These are phyloP conservation scores for Beris morrisii DNA, from an alignment of 2,888 invertebrate genomes.

Conservation along the genomic window DNA sequence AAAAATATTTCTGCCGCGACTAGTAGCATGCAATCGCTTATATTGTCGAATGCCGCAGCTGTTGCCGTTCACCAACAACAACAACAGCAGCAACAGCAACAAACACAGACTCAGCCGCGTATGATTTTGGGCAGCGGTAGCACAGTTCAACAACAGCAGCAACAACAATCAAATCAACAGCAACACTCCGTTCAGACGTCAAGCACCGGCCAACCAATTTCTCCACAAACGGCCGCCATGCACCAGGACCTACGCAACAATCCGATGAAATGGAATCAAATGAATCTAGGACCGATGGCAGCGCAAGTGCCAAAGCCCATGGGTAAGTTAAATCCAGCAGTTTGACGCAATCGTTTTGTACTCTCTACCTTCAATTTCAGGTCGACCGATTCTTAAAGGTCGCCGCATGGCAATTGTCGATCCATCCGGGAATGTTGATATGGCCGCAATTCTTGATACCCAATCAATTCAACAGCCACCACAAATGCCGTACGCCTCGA, in stretches of 20 bases:
- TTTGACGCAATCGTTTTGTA: not conserved
- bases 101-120: slow-evolving; percentile 41
- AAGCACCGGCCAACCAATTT: not conserved
- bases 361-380: slow-evolving; percentile 39
- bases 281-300: slow-evolving; percentile 34
- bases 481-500: slow-evolving; percentile 44
- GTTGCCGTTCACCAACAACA: too few species aligned
- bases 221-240: slow-evolving; percentile 31
- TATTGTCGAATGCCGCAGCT: slow-evolving; percentile 46
- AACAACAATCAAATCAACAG: slow-evolving; percentile 35
- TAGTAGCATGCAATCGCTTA: slow-evolving; percentile 36
- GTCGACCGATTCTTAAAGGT: slow-evolving; percentile 54
- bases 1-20: slow-evolving; percentile 38
- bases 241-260: slow-evolving; percentile 41
- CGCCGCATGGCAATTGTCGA: slow-evolving; percentile 38
- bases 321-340: not conserved
- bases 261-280: slow-evolving; percentile 36
- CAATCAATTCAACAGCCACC: slow-evolving; percentile 32
- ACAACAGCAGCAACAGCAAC: slow-evolving; percentile 43
- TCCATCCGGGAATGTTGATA: too few species aligned
- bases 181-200: not conserved
- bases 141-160: slow-evolving; percentile 37
- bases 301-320: slow-evolving; percentile 26
- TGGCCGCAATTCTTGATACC: not conserved
- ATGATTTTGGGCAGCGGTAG: slow-evolving; percentile 31